Evolutionary conservation across 2,113 vertebrate species (phyloP).

Genomic region (Gallinago jamesoni): DNA sequence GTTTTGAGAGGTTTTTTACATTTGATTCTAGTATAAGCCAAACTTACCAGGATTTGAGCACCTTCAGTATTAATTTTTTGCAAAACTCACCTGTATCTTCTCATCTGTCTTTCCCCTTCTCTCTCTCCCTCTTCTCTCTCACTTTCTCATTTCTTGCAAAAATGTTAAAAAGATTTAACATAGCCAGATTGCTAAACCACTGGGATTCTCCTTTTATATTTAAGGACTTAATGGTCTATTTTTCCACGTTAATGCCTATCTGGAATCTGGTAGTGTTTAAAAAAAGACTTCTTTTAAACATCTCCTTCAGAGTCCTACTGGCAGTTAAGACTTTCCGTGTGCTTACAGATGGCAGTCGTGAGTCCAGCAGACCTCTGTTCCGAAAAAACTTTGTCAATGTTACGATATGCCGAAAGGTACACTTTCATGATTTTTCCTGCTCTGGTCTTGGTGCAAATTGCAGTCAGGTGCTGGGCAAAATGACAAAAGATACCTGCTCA

Average conservation of each 20-base stretch:
- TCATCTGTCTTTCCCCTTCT: too few species aligned
- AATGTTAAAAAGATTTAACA: not conserved
- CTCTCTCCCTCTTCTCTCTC: not conserved
- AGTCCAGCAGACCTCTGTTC: conserved; percentile 89
- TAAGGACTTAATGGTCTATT: not conserved
- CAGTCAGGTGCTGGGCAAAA: not conserved
- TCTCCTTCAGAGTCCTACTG: not conserved
- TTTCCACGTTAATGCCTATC: not conserved
- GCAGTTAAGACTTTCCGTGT: not conserved
- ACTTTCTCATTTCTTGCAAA: not conserved
- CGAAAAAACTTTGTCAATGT: conserved; percentile 85
- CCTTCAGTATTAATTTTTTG: not conserved
- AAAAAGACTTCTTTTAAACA: not conserved
- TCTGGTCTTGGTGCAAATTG: too few species aligned
- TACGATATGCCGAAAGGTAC: conserved; percentile 86
- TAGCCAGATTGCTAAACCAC: not conserved
- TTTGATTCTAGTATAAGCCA: not conserved
- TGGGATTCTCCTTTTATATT: not conserved
- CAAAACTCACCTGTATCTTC: too few species aligned
- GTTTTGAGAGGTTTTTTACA: not conserved
- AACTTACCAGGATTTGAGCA: not conserved
- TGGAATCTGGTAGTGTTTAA: not conserved
- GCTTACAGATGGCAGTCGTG: conserved; percentile 80
- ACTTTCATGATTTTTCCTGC: not conserved
- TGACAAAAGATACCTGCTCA: not conserved